phyloP scores from a whole-genome alignment of 2,797 vertebrate genomes.

The Hemitrygon akajei region DNA sequence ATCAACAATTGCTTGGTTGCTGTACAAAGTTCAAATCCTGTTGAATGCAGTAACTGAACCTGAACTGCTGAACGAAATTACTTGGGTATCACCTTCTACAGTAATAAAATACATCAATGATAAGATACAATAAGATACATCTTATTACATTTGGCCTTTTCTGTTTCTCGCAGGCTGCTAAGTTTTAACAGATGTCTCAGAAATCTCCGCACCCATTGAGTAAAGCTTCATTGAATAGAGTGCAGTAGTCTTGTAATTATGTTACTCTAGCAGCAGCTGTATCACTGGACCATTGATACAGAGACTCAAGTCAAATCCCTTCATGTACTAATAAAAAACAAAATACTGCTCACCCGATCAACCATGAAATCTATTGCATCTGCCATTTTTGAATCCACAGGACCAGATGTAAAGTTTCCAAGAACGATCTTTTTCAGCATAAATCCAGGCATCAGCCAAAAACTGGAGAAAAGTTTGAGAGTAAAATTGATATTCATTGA shows the following conservation, averaged over 20 bases:
- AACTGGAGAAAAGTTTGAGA: slow-evolving; percentile 59
- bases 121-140: no score
- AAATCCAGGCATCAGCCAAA: slow-evolving; percentile 96
- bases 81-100: no score
- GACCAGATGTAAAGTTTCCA: slow-evolving; percentile 93
- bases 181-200: neutral
- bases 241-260: neutral
- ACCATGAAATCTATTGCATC: slow-evolving; percentile 99
- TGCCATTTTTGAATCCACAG: slow-evolving; percentile 88
- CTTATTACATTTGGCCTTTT: neutral
- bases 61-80: no score
- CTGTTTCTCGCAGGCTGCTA: neutral
- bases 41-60: no score
- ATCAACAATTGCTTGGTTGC: no score
- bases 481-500: neutral
- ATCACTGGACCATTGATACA: no score
- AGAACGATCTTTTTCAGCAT: slow-evolving; percentile 97
- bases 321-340: no score
- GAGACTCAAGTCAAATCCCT: no score
- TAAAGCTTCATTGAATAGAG: neutral
- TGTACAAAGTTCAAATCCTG: no score
- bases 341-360: slow-evolving; percentile 72
- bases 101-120: neutral
- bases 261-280: no score
- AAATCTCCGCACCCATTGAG: neutral